Evolutionary conservation across 2,888 invertebrate species (phyloP).

Genomic region (Yponomeuta malinellus): DNA sequence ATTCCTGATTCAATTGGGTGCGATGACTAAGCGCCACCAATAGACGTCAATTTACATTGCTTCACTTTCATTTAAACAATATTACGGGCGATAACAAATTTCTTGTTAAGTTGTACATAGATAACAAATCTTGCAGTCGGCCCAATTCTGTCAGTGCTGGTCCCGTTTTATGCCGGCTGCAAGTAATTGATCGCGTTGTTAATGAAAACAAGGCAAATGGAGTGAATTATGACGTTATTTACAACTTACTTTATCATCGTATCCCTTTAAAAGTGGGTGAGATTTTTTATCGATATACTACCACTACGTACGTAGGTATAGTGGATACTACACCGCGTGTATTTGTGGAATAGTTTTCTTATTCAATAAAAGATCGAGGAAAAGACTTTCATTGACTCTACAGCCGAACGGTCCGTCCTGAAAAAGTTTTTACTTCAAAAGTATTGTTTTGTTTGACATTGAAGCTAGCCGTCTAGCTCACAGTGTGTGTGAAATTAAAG

Average conservation of each 20-base stretch:
- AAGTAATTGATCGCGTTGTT: not conserved
- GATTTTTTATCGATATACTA: not conserved
- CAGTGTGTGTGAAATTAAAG: too few species aligned
- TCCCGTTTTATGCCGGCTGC: not conserved
- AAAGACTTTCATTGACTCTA: too few species aligned
- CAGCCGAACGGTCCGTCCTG: too few species aligned
- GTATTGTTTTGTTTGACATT: too few species aligned
- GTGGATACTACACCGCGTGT: too few species aligned
- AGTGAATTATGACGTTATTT: too few species aligned
- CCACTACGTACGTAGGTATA: too few species aligned
- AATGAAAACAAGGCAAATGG: not conserved
- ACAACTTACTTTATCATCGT: not conserved
- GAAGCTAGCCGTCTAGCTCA: too few species aligned
- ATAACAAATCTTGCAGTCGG: constrained; percentile 9
- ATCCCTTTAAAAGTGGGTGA: not conserved
- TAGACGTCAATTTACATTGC: constrained; percentile 11
- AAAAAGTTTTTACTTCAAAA: too few species aligned
- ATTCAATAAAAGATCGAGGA: too few species aligned
- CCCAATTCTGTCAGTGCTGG: constrained; percentile 5
- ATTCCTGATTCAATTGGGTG: constrained; percentile 1
- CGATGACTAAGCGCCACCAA: constrained; percentile 9
- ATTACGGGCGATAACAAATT: constrained; percentile 19
- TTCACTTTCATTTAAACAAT: constrained; percentile 21
- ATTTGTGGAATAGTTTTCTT: too few species aligned
- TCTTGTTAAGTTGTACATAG: constrained; percentile 6